A percentile compares a stretch with the other conserved stretches of the same genome.
Evolutionary conservation across 1,140 invertebrate genomes (phyloP).

Genomic region (Helicorthomorpha holstii): DNA sequence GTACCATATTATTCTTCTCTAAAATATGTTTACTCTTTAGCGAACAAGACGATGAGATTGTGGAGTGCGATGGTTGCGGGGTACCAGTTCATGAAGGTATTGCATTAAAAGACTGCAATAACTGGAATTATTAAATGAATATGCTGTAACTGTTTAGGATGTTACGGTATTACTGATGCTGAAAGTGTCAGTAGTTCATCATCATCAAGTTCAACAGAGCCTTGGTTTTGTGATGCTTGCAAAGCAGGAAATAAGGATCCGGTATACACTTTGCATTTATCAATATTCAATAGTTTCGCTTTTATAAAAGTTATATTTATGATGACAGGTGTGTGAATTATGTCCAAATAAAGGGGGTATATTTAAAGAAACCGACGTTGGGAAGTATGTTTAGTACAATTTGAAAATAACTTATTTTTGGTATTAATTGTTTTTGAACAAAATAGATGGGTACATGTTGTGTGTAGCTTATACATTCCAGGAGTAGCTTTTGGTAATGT

Average conservation of each 20-base stretch:
- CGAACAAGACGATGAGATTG: constrained; percentile 86
- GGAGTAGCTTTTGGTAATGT: constrained; percentile 96
- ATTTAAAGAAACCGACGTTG: constrained; percentile 18
- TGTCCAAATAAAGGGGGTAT: constrained; percentile 53
- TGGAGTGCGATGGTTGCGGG: constrained; percentile 90
- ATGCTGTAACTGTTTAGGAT: too few relatives aligned
- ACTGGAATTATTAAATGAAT: neutral
- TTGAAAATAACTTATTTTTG: constrained; percentile 2
- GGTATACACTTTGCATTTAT: constrained; percentile 14
- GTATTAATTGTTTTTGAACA: constrained; percentile 38
- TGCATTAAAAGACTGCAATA: too few relatives aligned
- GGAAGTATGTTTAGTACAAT: constrained; percentile 9
- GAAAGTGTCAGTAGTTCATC: constrained; percentile 76
- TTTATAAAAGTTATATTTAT: neutral
- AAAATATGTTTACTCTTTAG: constrained; percentile 37
- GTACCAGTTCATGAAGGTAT: constrained; percentile 83
- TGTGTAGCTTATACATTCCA: constrained; percentile 89
- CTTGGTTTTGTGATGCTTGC: constrained; percentile 98
- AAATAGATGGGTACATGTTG: constrained; percentile 96
- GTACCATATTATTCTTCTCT: too few relatives aligned
- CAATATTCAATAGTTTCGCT: neutral
- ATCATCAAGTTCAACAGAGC: constrained; percentile 82
- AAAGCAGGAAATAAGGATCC: constrained; percentile 74
- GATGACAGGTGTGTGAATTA: constrained; percentile 47
- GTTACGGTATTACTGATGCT: constrained; percentile 87